Evolutionary conservation across 1,140 invertebrate genomes (phyloP).

Genomic region (Thaumatotibia leucotreta): DNA sequence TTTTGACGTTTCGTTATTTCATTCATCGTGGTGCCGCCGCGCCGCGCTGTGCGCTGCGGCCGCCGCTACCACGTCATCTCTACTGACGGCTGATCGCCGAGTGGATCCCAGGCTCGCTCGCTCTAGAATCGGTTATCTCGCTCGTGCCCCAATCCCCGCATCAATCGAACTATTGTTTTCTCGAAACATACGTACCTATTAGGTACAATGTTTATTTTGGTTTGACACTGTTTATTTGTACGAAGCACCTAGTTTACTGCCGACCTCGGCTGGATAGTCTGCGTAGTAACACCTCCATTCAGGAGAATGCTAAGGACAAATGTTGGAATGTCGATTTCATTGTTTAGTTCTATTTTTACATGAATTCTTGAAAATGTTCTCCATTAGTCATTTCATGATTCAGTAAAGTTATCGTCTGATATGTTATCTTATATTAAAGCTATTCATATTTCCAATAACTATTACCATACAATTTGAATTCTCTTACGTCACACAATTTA

Average conservation of each 20-base stretch:
- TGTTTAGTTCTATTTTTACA: background rate
- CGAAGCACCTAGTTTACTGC: background rate
- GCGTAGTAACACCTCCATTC: background rate
- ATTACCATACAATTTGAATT: background rate
- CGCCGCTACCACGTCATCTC: background rate
- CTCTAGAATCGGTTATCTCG: background rate
- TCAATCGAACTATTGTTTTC: background rate
- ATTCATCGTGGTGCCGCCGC: background rate
- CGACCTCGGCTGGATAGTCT: background rate
- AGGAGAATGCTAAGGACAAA: background rate
- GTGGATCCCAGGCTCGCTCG: background rate
- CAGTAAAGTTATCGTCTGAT: background rate
- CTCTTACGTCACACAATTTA: background rate
- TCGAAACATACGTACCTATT: background rate
- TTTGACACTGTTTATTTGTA: background rate
- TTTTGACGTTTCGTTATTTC: background rate
- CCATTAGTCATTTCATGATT: background rate
- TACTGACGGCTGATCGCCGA: background rate
- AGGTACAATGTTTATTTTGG: background rate
- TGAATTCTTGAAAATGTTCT: background rate
- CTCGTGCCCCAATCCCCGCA: background rate
- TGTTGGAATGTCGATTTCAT: background rate
- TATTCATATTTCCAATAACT: background rate
- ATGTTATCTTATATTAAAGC: background rate
- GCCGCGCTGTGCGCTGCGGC: background rate